Evolutionary conservation across 2,797 vertebrate genomes (phyloP), one percentile per base, ranked within the genome.

Genomic region (Sylvilagus floridanus): DNA sequence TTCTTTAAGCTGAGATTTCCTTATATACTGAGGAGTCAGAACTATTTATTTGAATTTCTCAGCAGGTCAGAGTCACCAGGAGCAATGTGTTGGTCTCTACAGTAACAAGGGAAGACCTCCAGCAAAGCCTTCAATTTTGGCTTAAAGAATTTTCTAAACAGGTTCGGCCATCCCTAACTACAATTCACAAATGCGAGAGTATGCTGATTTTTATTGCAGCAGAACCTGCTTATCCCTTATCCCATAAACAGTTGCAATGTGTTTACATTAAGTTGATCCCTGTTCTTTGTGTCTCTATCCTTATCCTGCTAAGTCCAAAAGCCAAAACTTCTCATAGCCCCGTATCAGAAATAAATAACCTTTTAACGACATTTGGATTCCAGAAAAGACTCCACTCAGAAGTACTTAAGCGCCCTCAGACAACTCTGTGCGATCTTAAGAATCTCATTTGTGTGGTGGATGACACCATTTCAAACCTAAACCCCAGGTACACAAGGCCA

Each of bases 111-210:
- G 22, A 78, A 76, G 52, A 73, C 81, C 42, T 73, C 76, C 60
- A 87, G n/a, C 30, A 72, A 90, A 95, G 52, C 19, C 60, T 62
- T 71, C 81, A 12, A 13, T 37, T 86, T 95, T 57, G 19, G 21
- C 60, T 91, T 90, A 57, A 95, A 96, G 71, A 84, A n/a, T 94
- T 93, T 92, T 83, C 32, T 63, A 91, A 97, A 91, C 76, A 77
- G 32, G 73, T 94, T 91, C 63, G 69, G 19, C 84, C 75, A 87
- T 77, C 8, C 22, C 35, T 93, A 78, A 63, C 92, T 84, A 68
- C 37, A 94, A 95, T 91, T 84, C 42, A n/a, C 68, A 65, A 91
- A 7, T 88, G 95, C 30, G 77, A 88, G 68, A 54, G 28, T 57
- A 68, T 95, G n/a, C 35, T 95, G 68, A 52, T 69, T 87, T 93